These are phyloP conservation scores for Leptosomus discolor DNA, from an alignment of 2,113 vertebrate genomes.

Conservation along the genomic window DNA sequence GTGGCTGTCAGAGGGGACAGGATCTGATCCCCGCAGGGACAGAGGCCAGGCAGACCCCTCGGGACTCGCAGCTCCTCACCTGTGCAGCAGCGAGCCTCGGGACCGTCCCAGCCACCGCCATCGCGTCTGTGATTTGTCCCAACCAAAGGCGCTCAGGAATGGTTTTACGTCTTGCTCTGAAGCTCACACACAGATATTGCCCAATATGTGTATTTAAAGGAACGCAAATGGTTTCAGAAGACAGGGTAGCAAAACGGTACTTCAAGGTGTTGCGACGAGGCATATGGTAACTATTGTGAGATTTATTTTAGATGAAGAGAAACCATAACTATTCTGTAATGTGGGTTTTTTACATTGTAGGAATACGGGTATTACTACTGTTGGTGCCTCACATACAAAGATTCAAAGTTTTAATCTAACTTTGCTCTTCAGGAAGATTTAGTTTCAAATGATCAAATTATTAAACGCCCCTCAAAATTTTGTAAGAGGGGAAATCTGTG, in stretches of 20 bases:
- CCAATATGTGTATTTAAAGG: not conserved
- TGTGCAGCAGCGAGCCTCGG: not conserved
- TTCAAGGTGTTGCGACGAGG: not conserved
- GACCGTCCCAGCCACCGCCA: accelerated
- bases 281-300: not conserved
- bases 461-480: not conserved
- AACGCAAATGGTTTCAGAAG: not conserved
- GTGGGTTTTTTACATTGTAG: not conserved
- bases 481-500: not conserved
- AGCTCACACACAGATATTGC: not conserved
- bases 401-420: not conserved
- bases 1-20: not conserved
- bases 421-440: not conserved
- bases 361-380: not conserved
- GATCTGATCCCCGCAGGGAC: not conserved
- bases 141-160: not conserved
- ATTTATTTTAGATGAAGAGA: not conserved
- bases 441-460: not conserved
- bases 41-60: not conserved
- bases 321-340: not conserved
- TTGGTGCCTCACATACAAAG: not conserved
- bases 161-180: not conserved
- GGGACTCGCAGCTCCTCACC: not conserved
- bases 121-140: not conserved
- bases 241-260: not conserved